Percentiles rank a stretch among this genome's conserved stretches.
Evolutionary conservation across 1,140 invertebrate genomes (phyloP).

Genomic region (Kradibia gibbosae): DNA sequence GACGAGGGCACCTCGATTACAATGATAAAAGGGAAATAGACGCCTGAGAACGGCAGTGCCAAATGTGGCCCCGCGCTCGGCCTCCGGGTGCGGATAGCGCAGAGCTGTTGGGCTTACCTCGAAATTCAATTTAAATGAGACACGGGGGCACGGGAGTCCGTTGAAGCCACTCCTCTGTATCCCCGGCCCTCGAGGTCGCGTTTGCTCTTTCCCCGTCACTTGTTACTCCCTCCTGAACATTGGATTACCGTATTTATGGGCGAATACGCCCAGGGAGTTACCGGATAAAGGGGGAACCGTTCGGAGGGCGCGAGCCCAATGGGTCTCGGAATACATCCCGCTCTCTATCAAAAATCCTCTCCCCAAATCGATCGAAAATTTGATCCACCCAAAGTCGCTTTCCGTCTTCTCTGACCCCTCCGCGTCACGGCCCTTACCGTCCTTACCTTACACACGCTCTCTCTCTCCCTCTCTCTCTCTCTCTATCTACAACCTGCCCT

Average conservation of each 20-base stretch:
- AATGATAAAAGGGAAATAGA: background rate
- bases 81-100: background rate
- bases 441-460: no score
- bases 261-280: conserved; percentile 27
- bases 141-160: background rate
- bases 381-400: background rate
- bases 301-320: background rate
- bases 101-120: background rate
- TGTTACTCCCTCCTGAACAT: background rate
- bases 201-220: conserved; percentile 15
- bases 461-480: no score
- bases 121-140: conserved; percentile 13
- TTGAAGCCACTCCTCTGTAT: background rate
- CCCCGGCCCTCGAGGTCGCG: background rate
- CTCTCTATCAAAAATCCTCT: background rate
- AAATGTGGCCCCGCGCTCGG: background rate
- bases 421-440: no score
- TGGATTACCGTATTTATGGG: conserved; percentile 35
- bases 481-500: no score
- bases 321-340: background rate
- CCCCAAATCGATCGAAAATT: conserved; percentile 25
- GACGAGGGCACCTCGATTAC: background rate
- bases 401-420: no score
- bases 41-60: background rate
- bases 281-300: conserved; percentile 7